phyloP scores from a whole-genome alignment of 1,140 invertebrate species.

The Steinernema feltiae region DNA sequence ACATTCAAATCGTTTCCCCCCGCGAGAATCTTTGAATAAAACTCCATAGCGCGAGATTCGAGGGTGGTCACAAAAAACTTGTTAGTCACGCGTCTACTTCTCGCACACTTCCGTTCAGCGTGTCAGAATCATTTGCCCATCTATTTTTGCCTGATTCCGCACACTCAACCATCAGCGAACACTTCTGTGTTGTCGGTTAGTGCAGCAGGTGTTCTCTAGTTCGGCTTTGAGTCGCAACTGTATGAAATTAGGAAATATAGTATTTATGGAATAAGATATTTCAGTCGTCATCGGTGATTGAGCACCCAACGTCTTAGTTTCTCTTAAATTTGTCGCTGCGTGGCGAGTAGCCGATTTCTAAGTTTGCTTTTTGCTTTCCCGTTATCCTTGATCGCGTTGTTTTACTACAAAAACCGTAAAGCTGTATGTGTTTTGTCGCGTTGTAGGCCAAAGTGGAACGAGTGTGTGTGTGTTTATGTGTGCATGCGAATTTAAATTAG shows the following conservation, averaged over 20 bases:
- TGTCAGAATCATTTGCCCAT: neutral
- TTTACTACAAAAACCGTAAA: neutral
- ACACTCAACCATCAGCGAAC: neutral
- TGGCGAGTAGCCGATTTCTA: neutral
- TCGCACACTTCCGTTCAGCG: neutral
- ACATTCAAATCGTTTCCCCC: neutral
- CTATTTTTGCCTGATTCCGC: neutral
- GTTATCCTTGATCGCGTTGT: neutral
- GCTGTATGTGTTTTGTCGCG: neutral
- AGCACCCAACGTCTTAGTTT: neutral
- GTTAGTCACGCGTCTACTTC: neutral
- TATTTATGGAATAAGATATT: neutral
- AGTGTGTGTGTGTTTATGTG: neutral
- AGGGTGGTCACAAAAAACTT: neutral
- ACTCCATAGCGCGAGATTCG: neutral
- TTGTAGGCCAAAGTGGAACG: neutral
- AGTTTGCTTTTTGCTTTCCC: neutral
- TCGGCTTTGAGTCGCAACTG: neutral
- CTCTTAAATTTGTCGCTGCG: neutral
- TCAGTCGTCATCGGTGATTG: neutral
- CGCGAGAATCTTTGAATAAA: neutral
- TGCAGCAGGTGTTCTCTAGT: neutral
- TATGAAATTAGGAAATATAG: neutral
- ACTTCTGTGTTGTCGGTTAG: neutral
- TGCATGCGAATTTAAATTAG: slow-evolving; percentile 10